These are phyloP conservation scores for Hippocampus guttulatus DNA, from an alignment of 2,113 vertebrate genomes.

Conservation along the genomic window DNA sequence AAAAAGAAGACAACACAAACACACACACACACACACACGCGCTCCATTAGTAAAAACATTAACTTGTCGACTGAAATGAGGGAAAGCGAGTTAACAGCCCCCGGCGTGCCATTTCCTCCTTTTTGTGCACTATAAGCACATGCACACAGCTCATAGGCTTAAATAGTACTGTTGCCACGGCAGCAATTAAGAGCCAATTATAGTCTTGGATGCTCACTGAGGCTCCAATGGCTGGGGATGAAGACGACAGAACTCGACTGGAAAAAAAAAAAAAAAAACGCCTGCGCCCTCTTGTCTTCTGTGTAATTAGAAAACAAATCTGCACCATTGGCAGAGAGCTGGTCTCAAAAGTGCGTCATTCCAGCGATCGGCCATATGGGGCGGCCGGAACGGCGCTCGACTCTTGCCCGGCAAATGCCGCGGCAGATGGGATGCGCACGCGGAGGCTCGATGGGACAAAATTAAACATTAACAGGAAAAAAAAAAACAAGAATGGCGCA, in stretches of 20 bases:
- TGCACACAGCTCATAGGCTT: conserved; percentile 38
- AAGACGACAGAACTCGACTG: conserved; percentile 15
- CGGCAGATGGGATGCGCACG: conserved; percentile 35
- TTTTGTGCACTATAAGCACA: conserved; percentile 31
- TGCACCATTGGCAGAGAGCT: neutral
- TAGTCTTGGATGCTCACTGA: conserved; percentile 52
- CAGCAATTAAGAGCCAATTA: conserved; percentile 71
- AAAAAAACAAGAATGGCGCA: conserved; percentile 8
- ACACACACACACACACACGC: neutral
- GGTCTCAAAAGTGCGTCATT: conserved; percentile 13
- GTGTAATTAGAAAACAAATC: conserved; percentile 21
- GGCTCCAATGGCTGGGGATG: conserved; percentile 36
- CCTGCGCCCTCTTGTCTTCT: conserved; percentile 15
- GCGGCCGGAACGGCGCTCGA: conserved; percentile 17
- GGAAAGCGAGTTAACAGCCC: conserved; percentile 8
- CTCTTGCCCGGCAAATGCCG: conserved; percentile 9
- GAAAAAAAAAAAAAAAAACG: conserved; percentile 30
- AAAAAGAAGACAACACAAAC: conserved; percentile 18
- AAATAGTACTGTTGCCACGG: conserved; percentile 68
- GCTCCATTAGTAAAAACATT: conserved; percentile 10
- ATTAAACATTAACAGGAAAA: conserved; percentile 37
- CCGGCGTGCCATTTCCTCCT: conserved; percentile 4
- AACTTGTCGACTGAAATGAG: neutral
- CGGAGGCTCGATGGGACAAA: conserved; percentile 28
- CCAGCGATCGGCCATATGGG: conserved; percentile 11